A percentile compares a stretch with the other conserved stretches of the same genome.
Conservation (phyloP, 2,888 invertebrate genomes). For the Plagodis dolabraria region DNA sequence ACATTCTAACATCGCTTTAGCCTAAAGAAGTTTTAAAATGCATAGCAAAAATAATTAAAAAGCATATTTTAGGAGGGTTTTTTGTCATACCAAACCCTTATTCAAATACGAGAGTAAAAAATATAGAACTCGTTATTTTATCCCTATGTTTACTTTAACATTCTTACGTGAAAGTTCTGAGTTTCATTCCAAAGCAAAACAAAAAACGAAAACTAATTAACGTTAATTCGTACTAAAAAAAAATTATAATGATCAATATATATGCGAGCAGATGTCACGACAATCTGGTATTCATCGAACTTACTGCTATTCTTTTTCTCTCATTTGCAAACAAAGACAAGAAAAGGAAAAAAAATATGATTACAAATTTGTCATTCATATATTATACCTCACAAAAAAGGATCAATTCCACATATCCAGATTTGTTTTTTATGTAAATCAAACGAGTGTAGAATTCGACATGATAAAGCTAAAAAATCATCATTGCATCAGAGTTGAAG, state of each 20-base stretch:
- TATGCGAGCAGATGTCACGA: too few relatives aligned
- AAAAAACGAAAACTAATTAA: background rate
- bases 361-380: too few relatives aligned
- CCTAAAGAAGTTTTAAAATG: slow-evolving; percentile 55
- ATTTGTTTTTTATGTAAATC: too few relatives aligned
- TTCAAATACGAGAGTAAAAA: slow-evolving; percentile 70
- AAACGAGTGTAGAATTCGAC: background rate
- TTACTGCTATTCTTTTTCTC: too few relatives aligned
- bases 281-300: too few relatives aligned
- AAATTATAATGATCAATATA: too few relatives aligned
- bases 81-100: slow-evolving; percentile 30
- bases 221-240: background rate
- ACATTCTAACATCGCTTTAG: slow-evolving; percentile 50
- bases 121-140: slow-evolving; percentile 56
- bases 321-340: too few relatives aligned
- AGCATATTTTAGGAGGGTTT: slow-evolving; percentile 39
- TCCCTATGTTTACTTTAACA: slow-evolving; percentile 14
- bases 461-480: background rate
- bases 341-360: too few relatives aligned
- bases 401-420: too few relatives aligned
- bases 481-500: background rate
- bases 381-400: too few relatives aligned
- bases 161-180: slow-evolving; percentile 23
- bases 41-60: slow-evolving; percentile 72
- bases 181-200: slow-evolving; percentile 8